A percentile compares a stretch with the other conserved stretches of the same genome.
These are phyloP conservation scores for Heliconius melpomene DNA, from an alignment of 1,140 invertebrate species.

Conservation along the genomic window DNA sequence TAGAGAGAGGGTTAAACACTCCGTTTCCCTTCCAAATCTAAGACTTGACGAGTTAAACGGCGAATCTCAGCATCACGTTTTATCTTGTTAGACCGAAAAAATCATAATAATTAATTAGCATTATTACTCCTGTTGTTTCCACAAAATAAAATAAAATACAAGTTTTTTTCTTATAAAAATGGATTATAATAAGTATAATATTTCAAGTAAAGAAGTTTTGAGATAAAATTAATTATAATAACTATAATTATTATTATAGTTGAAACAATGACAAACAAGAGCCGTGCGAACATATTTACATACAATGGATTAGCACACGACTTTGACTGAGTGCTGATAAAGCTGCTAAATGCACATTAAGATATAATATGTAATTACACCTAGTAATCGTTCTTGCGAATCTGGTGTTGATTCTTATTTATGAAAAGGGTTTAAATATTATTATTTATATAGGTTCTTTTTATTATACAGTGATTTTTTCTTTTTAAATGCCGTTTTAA, in stretches of 20 bases:
- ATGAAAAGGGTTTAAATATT: background rate
- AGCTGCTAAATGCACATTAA: background rate
- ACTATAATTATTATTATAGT: background rate
- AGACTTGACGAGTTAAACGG: too few species aligned
- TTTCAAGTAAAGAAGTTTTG: background rate
- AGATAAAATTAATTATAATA: background rate
- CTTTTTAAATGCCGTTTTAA: too few species aligned
- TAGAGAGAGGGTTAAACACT: background rate
- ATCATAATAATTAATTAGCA: too few species aligned
- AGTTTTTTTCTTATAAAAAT: too few species aligned
- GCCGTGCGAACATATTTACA: slow-evolving; percentile 12
- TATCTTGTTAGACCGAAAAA: too few species aligned
- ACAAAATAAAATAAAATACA: too few species aligned
- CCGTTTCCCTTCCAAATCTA: too few species aligned
- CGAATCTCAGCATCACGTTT: too few species aligned
- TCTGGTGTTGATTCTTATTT: background rate
- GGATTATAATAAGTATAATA: too few species aligned
- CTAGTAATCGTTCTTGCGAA: slow-evolving; percentile 1
- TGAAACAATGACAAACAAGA: background rate
- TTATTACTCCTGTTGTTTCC: too few species aligned
- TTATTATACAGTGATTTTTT: background rate
- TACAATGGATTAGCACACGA: slow-evolving; percentile 7
- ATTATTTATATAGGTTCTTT: background rate
- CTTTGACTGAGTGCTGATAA: slow-evolving; percentile 1
- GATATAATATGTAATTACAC: background rate